phyloP scores from a whole-genome alignment of 2,797 vertebrate species.

The Arctocebus calabarensis region DNA sequence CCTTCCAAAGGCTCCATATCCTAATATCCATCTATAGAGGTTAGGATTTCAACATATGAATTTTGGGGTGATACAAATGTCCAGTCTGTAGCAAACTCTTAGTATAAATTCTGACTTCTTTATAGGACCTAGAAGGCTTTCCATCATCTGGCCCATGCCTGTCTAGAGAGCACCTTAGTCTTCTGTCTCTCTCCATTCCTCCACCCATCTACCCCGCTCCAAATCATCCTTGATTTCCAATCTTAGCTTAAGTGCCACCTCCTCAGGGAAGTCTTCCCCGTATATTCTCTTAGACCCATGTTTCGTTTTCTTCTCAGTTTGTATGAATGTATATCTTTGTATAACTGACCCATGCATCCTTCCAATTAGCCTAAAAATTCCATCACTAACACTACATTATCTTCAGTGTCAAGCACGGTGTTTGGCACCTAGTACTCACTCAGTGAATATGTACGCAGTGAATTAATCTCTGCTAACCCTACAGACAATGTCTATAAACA shows the following conservation, averaged over 20 bases:
- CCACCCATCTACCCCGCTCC: background rate
- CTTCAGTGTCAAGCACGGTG: background rate
- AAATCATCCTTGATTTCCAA: background rate
- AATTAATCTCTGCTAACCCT: background rate
- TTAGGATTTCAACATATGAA: background rate
- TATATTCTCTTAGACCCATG: background rate
- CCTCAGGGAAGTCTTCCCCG: background rate
- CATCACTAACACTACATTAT: background rate
- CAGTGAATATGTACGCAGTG: background rate
- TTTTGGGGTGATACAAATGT: background rate
- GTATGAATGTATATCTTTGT: background rate
- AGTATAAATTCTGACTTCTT: background rate
- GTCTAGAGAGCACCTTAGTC: background rate
- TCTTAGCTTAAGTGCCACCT: background rate
- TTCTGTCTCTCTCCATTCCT: background rate
- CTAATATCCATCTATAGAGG: background rate
- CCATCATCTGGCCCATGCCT: background rate
- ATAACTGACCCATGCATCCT: background rate
- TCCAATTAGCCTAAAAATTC: background rate
- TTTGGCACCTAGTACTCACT: background rate
- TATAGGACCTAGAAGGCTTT: background rate
- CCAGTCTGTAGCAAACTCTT: background rate
- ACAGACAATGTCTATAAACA: background rate
- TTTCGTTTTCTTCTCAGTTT: background rate
- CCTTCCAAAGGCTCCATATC: background rate